Conservation (phyloP, 2,113 vertebrate species). For the Ptilorrhoa leucosticta region DNA sequence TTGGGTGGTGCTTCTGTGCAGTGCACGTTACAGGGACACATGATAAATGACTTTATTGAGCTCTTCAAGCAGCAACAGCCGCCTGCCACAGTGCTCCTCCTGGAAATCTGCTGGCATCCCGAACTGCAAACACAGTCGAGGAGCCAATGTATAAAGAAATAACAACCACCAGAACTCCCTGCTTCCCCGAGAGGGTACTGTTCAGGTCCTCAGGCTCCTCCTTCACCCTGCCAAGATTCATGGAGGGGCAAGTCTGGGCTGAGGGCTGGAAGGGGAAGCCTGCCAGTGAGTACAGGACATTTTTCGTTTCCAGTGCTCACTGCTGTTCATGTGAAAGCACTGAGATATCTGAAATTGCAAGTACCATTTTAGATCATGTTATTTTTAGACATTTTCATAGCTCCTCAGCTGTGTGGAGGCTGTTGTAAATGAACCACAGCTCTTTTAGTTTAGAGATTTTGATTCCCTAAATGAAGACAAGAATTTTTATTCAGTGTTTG, state of each 20-base stretch:
- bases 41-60: background rate
- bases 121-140: background rate
- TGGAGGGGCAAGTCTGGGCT: background rate
- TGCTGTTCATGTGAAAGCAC: background rate
- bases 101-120: background rate
- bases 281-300: background rate
- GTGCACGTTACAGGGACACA: background rate
- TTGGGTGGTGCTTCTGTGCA: background rate
- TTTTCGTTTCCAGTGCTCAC: background rate
- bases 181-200: background rate
- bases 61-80: background rate
- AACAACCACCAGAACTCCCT: background rate
- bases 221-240: background rate
- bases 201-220: background rate
- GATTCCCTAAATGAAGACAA: background rate
- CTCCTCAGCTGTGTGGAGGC: background rate
- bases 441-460: background rate
- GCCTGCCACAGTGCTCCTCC: background rate
- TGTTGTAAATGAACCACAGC: background rate
- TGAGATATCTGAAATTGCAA: background rate
- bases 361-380: background rate
- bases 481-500: background rate
- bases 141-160: background rate
- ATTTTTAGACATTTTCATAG: constrained; percentile 25
- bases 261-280: background rate